Evolutionary conservation across 2,797 vertebrate species (phyloP).

Genomic region (Coregonus suidteri): DNA sequence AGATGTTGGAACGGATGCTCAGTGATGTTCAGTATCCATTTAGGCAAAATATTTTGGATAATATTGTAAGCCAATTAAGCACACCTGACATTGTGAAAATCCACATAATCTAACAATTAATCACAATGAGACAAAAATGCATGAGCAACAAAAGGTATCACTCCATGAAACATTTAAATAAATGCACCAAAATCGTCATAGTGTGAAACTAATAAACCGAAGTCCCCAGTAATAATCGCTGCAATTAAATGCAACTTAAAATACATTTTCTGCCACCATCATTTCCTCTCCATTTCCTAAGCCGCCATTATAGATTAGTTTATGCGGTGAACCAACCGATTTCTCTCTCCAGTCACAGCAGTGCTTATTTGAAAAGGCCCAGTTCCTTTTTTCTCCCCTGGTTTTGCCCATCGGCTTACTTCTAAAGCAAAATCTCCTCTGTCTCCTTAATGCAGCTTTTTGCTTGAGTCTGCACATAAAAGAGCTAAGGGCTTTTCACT

Average conservation of each 20-base stretch:
- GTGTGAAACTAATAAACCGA: not conserved
- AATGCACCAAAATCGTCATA: not conserved
- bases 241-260: conserved; percentile 6
- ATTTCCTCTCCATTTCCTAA: conserved; percentile 23
- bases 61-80: not conserved
- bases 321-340: conserved; percentile 29
- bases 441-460: conserved; percentile 62
- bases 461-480: conserved; percentile 68
- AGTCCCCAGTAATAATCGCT: not conserved
- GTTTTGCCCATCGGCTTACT: conserved; percentile 55
- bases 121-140: no score
- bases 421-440: conserved; percentile 49
- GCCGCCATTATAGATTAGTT: conserved; percentile 14
- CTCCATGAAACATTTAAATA: not conserved
- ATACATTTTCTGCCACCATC: not conserved
- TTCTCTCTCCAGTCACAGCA: conserved; percentile 12
- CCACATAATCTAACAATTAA: no score
- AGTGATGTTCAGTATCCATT: not conserved
- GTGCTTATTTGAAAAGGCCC: conserved; percentile 20
- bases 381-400: conserved; percentile 28
- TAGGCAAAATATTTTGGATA: not conserved
- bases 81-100: no score
- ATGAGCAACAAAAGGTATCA: not conserved
- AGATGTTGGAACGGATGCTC: not conserved
- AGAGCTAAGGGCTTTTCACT: conserved; percentile 62